These are phyloP conservation scores for Flexamia atlantica DNA, from an alignment of 2,888 invertebrate species.

Conservation along the genomic window DNA sequence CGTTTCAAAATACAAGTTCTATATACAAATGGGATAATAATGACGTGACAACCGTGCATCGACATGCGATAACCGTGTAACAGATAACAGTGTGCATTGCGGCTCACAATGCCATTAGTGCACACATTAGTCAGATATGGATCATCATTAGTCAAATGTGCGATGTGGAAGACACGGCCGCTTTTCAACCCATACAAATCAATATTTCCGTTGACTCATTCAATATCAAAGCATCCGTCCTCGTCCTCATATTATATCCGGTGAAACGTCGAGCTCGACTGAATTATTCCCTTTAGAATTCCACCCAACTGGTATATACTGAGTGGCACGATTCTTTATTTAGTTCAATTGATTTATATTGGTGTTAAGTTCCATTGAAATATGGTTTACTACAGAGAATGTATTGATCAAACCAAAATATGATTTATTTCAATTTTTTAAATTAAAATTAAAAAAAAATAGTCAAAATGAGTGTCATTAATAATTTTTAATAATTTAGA, in stretches of 20 bases:
- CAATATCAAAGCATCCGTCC: constrained; percentile 2
- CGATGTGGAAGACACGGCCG: background rate
- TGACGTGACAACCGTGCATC: background rate
- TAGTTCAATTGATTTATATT: background rate
- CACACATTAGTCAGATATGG: background rate
- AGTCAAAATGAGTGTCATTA: no score
- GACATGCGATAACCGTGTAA: background rate
- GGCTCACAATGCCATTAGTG: background rate
- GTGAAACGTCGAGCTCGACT: background rate
- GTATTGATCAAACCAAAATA: no score
- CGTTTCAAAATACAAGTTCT: no score
- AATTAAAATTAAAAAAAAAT: no score
- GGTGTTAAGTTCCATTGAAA: no score
- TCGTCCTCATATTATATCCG: background rate
- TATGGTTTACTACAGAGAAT: no score
- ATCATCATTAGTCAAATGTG: constrained; percentile 10
- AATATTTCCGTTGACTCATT: constrained; percentile 1
- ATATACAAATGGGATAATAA: background rate
- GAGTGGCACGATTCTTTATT: background rate
- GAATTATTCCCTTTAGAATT: background rate
- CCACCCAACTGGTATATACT: background rate
- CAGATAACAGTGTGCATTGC: background rate
- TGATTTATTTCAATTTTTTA: no score
- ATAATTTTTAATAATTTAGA: no score
- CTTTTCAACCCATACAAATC: constrained; percentile 8